Evolutionary conservation across 2,797 vertebrate genomes (phyloP).

Genomic region (Lagorchestes hirsutus): DNA sequence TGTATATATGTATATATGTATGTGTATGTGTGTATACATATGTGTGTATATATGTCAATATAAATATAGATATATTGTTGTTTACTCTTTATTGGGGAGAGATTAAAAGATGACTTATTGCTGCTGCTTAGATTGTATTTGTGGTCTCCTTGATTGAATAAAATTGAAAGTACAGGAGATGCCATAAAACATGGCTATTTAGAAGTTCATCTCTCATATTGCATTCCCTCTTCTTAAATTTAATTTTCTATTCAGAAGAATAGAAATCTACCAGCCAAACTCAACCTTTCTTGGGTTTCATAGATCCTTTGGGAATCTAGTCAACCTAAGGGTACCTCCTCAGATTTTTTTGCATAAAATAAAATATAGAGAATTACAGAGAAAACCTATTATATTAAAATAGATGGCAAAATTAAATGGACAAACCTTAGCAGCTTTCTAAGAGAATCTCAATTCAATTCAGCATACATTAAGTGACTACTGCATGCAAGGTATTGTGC

Average conservation of each 20-base stretch:
- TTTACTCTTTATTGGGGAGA: slow-evolving; percentile 61
- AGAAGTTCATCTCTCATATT: neutral
- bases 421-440: neutral
- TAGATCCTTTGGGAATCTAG: neutral
- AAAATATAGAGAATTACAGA: neutral
- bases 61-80: neutral
- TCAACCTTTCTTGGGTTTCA: neutral
- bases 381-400: neutral
- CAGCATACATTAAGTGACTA: neutral
- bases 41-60: no score
- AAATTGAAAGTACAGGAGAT: neutral
- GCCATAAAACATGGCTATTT: slow-evolving; percentile 15
- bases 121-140: slow-evolving; percentile 50
- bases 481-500: neutral
- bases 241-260: neutral
- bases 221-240: neutral
- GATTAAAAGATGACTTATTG: slow-evolving; percentile 35
- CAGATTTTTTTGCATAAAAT: neutral
- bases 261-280: slow-evolving; percentile 10
- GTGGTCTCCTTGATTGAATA: slow-evolving; percentile 22
- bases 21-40: no score
- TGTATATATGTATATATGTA: no score
- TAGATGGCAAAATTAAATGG: neutral
- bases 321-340: neutral
- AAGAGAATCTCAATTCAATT: neutral